A percentile compares a stretch with the other conserved stretches of the same genome.
phyloP scores from a whole-genome alignment of 2,113 vertebrate species.

The Notothenia coriiceps region DNA sequence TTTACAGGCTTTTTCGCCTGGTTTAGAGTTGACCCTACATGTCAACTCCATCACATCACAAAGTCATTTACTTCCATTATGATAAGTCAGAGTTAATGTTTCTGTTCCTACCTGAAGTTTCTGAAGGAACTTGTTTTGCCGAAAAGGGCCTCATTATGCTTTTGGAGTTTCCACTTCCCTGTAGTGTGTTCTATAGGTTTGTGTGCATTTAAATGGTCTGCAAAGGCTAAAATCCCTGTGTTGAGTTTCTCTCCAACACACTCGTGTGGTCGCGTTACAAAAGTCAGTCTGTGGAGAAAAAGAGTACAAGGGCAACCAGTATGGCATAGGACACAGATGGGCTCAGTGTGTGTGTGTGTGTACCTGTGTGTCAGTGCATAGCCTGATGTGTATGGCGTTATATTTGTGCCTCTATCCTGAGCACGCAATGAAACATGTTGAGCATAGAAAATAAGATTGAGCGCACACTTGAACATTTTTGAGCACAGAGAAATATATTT shows the following conservation, averaged over 20 bases:
- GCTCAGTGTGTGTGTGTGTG: neutral
- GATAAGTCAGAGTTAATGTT: neutral
- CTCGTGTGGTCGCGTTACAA: slow-evolving; percentile 2
- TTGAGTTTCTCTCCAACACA: no score
- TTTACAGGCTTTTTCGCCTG: neutral
- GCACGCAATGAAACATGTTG: no score
- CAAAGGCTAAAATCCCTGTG: no score
- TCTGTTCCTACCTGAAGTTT: neutral
- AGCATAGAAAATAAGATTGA: no score
- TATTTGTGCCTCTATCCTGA: no score
- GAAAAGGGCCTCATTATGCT: no score
- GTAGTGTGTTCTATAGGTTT: no score
- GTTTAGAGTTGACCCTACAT: neutral
- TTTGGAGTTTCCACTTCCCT: no score
- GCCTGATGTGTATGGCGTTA: neutral
- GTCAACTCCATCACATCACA: neutral
- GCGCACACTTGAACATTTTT: no score
- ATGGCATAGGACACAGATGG: slow-evolving; percentile 19
- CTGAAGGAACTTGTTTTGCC: neutral
- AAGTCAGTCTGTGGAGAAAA: neutral
- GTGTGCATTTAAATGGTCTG: no score
- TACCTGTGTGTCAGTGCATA: neutral
- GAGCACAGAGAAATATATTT: no score
- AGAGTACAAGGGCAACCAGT: slow-evolving; percentile 46
- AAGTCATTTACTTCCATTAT: neutral